These are phyloP conservation scores for Onychorhynchus coronatus DNA, from an alignment of 2,113 vertebrate genomes.

Conservation along the genomic window DNA sequence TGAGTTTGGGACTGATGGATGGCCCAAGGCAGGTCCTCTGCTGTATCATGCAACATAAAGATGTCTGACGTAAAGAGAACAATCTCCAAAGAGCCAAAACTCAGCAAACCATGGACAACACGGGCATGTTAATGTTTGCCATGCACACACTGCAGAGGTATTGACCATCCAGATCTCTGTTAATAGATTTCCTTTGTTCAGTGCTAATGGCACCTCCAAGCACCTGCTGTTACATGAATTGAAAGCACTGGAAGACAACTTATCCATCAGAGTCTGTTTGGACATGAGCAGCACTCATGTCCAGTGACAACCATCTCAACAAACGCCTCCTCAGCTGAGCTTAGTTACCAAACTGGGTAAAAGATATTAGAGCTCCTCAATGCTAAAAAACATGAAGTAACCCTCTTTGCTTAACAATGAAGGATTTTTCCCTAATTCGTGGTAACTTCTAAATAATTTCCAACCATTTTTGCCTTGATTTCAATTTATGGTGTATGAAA, in stretches of 20 bases:
- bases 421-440: slow-evolving; percentile 3
- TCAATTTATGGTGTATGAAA: neutral
- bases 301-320: neutral
- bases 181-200: neutral
- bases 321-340: neutral
- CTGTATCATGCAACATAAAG: neutral
- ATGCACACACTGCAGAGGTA: neutral
- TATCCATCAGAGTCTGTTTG: neutral
- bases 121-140: neutral
- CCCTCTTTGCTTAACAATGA: slow-evolving; percentile 8
- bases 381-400: neutral
- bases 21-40: neutral
- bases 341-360: neutral
- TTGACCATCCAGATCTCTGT: neutral
- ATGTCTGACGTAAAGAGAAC: neutral
- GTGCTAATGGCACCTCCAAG: neutral
- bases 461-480: neutral
- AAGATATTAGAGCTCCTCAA: neutral
- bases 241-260: neutral
- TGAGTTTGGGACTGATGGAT: neutral
- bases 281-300: neutral
- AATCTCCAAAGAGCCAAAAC: neutral
- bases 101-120: neutral
- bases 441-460: slow-evolving; percentile 10
- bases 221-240: neutral